A percentile compares a stretch with the other conserved stretches of the same genome.
These are phyloP conservation scores for Peromyscus maniculatus DNA, from an alignment of 2,113 vertebrate genomes.

Conservation along the genomic window DNA sequence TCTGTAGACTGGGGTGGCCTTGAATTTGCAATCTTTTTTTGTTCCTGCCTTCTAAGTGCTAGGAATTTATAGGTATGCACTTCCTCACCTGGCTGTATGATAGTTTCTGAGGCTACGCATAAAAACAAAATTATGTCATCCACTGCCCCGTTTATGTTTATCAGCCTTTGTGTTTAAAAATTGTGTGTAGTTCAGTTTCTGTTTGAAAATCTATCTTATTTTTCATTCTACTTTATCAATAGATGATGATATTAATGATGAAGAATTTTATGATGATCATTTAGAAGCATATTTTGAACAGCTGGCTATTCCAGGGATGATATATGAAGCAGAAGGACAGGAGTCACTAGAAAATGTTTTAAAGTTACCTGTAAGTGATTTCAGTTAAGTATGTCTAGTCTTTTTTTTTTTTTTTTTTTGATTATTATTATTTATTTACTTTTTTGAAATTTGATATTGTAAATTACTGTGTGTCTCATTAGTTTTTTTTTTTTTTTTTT, in stretches of 20 bases:
- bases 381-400: slow-evolving; percentile 73
- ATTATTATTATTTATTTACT: neutral
- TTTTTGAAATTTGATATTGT: slow-evolving; percentile 38
- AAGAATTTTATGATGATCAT: slow-evolving; percentile 93
- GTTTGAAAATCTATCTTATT: neutral
- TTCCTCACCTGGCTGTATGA: neutral
- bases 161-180: slow-evolving; percentile 26
- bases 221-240: slow-evolving; percentile 59
- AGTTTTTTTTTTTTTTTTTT: neutral
- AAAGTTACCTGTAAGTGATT: slow-evolving; percentile 76
- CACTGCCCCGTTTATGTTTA: neutral
- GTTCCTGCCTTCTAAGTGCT: neutral
- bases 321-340: slow-evolving; percentile 89
- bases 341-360: slow-evolving; percentile 86
- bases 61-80: neutral
- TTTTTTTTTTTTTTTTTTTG: neutral
- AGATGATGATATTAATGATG: slow-evolving; percentile 94
- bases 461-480: slow-evolving; percentile 38
- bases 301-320: slow-evolving; percentile 91
- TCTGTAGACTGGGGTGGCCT: neutral
- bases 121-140: neutral
- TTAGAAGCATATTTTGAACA: slow-evolving; percentile 95
- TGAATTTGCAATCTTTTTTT: neutral
- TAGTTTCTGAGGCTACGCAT: neutral
- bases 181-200: neutral